Evolutionary conservation across 2,888 invertebrate genomes (phyloP).

Genomic region (Ethmia dodecea): DNA sequence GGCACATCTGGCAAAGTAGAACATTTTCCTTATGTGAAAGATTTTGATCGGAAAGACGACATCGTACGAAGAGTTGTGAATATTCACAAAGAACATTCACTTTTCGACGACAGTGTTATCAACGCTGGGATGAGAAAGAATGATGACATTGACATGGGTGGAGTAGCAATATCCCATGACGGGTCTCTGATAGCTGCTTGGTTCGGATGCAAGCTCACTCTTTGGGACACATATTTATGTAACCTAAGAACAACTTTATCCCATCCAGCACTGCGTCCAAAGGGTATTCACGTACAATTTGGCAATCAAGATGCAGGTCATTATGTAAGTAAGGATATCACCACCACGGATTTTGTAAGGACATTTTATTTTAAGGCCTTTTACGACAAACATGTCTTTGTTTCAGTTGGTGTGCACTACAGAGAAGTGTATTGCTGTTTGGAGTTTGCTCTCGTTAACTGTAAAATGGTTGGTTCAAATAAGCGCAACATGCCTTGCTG

Average conservation of each 20-base stretch:
- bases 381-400: not conserved
- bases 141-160: slow-evolving; percentile 54
- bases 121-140: slow-evolving; percentile 28
- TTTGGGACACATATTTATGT: slow-evolving; percentile 66
- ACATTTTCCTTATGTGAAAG: slow-evolving; percentile 39
- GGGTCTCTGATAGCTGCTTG: slow-evolving; percentile 72
- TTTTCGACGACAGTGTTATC: slow-evolving; percentile 24
- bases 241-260: slow-evolving; percentile 56
- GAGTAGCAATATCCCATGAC: slow-evolving; percentile 64
- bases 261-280: slow-evolving; percentile 61
- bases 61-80: slow-evolving; percentile 47
- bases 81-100: slow-evolving; percentile 45
- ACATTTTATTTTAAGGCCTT: not conserved
- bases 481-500: slow-evolving; percentile 45
- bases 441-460: slow-evolving; percentile 84
- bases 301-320: slow-evolving; percentile 65
- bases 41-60: slow-evolving; percentile 32
- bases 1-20: slow-evolving; percentile 18
- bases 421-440: slow-evolving; percentile 79
- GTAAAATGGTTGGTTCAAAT: slow-evolving; percentile 82
- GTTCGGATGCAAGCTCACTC: slow-evolving; percentile 64
- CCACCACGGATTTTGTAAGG: no score
- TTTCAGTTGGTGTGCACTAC: slow-evolving; percentile 70
- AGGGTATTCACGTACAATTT: slow-evolving; percentile 59
- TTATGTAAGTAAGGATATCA: slow-evolving; percentile 69